A percentile compares a stretch with the other conserved stretches of the same genome.
phyloP scores from a whole-genome alignment of 1,140 invertebrate species.

The Drosophila micromelanica region DNA sequence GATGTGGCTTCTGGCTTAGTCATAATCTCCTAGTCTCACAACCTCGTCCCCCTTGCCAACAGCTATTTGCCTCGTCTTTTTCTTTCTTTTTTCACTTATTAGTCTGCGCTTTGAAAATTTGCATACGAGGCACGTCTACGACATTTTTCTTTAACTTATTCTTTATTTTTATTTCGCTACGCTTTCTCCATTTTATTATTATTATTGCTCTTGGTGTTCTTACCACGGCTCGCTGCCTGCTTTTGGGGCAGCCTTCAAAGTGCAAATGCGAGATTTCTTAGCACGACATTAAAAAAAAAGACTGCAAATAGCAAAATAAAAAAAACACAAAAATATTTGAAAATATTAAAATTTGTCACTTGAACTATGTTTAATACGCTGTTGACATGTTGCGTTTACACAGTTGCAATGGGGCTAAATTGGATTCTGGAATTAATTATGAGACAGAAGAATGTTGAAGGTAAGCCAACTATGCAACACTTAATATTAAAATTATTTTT shows the following conservation, averaged over 20 bases:
- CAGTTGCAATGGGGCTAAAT: no score
- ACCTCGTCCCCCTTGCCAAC: not conserved
- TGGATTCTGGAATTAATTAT: no score
- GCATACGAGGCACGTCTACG: conserved; percentile 78
- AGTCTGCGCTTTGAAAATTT: conserved; percentile 79
- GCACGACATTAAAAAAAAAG: conserved; percentile 61
- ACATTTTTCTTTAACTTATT: conserved; percentile 69
- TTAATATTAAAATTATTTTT: no score
- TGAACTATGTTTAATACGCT: no score
- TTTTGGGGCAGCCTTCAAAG: conserved; percentile 46
- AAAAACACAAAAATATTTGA: conserved; percentile 24
- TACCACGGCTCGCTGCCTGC: conserved; percentile 18
- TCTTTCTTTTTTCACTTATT: conserved; percentile 65
- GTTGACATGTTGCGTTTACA: no score
- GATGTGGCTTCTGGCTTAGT: conserved; percentile 35
- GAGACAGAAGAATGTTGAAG: no score
- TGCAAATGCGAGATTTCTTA: conserved; percentile 77
- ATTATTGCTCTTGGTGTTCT: conserved; percentile 12
- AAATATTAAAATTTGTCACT: conserved; percentile 19
- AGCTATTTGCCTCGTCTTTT: conserved; percentile 17
- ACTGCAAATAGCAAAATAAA: conserved; percentile 38
- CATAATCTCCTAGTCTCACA: conserved; percentile 18
- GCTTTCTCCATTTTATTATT: conserved; percentile 63
- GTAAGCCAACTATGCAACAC: no score
- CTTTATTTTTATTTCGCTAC: conserved; percentile 56